phyloP scores from a whole-genome alignment of 2,797 vertebrate genomes.

The Diglossa cyanea region DNA sequence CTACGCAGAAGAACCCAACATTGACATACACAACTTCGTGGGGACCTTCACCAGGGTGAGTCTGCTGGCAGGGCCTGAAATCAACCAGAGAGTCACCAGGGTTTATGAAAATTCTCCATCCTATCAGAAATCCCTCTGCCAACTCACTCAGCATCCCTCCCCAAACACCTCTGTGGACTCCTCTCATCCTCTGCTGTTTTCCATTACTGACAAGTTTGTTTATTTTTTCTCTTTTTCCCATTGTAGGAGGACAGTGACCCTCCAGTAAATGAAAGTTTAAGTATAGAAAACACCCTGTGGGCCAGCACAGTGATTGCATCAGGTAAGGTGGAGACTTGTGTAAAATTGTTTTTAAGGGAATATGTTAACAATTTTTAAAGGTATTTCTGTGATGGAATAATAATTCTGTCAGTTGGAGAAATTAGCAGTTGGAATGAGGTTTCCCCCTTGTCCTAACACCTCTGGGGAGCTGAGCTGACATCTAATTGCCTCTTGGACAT shows the following conservation, averaged over 20 bases:
- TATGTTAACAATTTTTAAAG: conserved; percentile 74
- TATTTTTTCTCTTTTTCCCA: neutral
- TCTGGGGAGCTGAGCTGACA: conserved; percentile 39
- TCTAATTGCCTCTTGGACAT: conserved; percentile 50
- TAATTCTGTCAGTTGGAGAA: conserved; percentile 71
- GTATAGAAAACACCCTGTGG: conserved; percentile 97
- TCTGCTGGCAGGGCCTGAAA: neutral
- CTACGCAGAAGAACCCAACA: conserved; percentile 95
- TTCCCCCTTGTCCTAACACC: conserved; percentile 58
- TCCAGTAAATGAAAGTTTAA: conserved; percentile 92
- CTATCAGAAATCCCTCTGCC: neutral
- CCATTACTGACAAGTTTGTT: neutral
- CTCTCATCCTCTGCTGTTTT: neutral
- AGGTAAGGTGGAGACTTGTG: conserved; percentile 75
- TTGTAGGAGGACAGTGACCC: conserved; percentile 95
- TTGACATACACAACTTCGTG: conserved; percentile 97
- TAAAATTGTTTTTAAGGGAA: neutral
- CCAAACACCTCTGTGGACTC: neutral
- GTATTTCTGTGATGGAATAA: conserved; percentile 68
- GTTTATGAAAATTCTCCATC: neutral
- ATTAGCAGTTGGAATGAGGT: conserved; percentile 60
- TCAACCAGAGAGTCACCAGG: neutral
- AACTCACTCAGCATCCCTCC: neutral
- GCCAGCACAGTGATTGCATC: conserved; percentile 98
- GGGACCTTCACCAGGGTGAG: conserved; percentile 96